Evolutionary conservation across 1,140 invertebrate species (phyloP).

Genomic region (Drosophila busckii): DNA sequence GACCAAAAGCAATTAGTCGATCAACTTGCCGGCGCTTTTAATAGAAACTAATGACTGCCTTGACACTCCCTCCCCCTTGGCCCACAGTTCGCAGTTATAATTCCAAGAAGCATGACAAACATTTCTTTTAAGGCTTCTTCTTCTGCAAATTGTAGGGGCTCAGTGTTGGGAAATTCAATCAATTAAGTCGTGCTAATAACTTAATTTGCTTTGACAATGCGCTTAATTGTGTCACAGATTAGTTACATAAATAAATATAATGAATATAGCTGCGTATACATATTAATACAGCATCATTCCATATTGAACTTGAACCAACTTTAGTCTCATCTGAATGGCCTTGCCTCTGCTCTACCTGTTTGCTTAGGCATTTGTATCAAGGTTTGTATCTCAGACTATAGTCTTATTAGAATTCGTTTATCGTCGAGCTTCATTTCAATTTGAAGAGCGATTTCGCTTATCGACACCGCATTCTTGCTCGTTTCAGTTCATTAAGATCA

Average conservation of each 20-base stretch:
- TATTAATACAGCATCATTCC: too few species aligned
- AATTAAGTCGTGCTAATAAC: constrained; percentile 61
- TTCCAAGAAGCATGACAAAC: constrained; percentile 45
- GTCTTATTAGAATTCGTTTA: constrained; percentile 65
- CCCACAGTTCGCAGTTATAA: constrained; percentile 12
- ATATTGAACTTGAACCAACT: too few species aligned
- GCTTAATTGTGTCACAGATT: constrained; percentile 38
- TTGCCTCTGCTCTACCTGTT: too few species aligned
- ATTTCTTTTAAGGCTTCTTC: constrained; percentile 28
- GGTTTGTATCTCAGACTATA: constrained; percentile 33
- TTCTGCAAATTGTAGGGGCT: not conserved
- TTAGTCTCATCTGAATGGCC: too few species aligned
- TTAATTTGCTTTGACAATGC: constrained; percentile 53
- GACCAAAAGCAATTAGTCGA: constrained; percentile 56
- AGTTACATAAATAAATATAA: too few species aligned
- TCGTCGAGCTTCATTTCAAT: constrained; percentile 32
- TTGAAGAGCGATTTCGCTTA: constrained; percentile 13
- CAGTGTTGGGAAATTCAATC: constrained; percentile 50
- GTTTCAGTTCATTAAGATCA: constrained; percentile 48
- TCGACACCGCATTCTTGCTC: constrained; percentile 14
- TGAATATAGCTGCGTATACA: too few species aligned
- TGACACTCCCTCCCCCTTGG: not conserved
- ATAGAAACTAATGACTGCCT: constrained; percentile 53
- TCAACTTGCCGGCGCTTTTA: constrained; percentile 37
- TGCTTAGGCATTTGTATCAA: constrained; percentile 29